Conservation (phyloP, 2,797 vertebrate genomes). For the Enteromius mattozi region DNA sequence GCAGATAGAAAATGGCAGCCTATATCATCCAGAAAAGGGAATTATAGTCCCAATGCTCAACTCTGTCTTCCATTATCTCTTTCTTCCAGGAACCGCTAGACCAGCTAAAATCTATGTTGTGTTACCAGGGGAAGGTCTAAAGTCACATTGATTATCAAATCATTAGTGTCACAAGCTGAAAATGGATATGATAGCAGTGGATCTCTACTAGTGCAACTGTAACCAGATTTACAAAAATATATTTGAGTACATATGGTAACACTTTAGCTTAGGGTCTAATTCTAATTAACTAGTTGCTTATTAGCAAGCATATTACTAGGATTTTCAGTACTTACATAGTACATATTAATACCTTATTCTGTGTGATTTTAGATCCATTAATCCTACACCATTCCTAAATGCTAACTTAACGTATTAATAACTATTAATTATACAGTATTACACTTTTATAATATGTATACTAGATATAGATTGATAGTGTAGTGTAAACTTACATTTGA, state of each 20-base stretch:
- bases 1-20: slow-evolving; percentile 52
- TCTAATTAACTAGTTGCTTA: not conserved
- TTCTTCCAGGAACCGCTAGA: slow-evolving; percentile 52
- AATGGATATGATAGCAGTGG: slow-evolving; percentile 10
- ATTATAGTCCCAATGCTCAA: slow-evolving; percentile 46
- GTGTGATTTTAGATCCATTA: not conserved
- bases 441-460: too few relatives aligned
- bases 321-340: not conserved
- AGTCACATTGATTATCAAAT: slow-evolving; percentile 59
- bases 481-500: too few relatives aligned
- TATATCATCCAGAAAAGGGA: slow-evolving; percentile 49
- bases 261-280: not conserved
- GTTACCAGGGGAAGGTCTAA: slow-evolving; percentile 35
- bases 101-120: slow-evolving; percentile 53
- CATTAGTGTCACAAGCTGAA: slow-evolving; percentile 45
- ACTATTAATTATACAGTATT: not conserved
- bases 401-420: not conserved
- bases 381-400: not conserved
- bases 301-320: not conserved
- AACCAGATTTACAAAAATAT: not conserved
- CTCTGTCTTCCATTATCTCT: slow-evolving; percentile 36
- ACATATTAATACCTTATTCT: not conserved
- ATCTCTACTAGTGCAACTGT: not conserved
- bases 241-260: not conserved
- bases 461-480: too few relatives aligned